Conservation (phyloP, 2,113 vertebrate genomes). For the Anguilla japonica region DNA sequence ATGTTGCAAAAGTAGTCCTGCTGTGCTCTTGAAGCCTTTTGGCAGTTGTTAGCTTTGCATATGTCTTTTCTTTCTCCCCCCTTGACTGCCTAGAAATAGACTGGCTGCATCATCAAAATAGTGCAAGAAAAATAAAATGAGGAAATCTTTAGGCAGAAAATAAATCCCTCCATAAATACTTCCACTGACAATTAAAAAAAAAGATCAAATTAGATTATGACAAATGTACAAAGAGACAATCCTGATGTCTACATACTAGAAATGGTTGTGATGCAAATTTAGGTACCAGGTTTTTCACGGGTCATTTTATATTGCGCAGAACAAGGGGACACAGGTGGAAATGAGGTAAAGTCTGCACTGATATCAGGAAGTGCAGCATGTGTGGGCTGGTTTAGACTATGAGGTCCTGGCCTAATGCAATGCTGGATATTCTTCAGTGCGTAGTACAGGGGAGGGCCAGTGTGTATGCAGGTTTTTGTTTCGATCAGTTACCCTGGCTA, state of each 20-base stretch:
- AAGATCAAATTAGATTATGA: background rate
- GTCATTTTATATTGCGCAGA: background rate
- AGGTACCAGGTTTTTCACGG: background rate
- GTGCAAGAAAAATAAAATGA: background rate
- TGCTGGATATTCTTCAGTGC: too few species aligned
- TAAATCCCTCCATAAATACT: background rate
- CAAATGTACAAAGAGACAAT: background rate
- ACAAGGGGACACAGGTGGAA: background rate
- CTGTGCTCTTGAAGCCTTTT: slow-evolving; percentile 20
- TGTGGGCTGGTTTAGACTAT: too few species aligned
- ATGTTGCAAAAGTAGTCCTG: slow-evolving; percentile 35
- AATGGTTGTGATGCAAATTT: background rate
- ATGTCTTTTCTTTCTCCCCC: slow-evolving; percentile 46
- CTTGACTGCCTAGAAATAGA: slow-evolving; percentile 66
- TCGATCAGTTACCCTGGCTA: too few species aligned
- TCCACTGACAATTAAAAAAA: background rate
- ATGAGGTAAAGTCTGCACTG: too few species aligned
- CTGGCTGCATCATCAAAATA: slow-evolving; percentile 53
- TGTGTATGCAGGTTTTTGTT: too few species aligned
- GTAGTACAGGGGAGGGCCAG: too few species aligned
- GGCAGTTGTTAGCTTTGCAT: slow-evolving; percentile 49
- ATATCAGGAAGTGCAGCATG: too few species aligned
- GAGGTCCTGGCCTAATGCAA: too few species aligned
- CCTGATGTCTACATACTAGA: background rate
- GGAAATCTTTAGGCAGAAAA: background rate